phyloP scores from a whole-genome alignment of 2,113 vertebrate species.

The Tympanuchus pallidicinctus region DNA sequence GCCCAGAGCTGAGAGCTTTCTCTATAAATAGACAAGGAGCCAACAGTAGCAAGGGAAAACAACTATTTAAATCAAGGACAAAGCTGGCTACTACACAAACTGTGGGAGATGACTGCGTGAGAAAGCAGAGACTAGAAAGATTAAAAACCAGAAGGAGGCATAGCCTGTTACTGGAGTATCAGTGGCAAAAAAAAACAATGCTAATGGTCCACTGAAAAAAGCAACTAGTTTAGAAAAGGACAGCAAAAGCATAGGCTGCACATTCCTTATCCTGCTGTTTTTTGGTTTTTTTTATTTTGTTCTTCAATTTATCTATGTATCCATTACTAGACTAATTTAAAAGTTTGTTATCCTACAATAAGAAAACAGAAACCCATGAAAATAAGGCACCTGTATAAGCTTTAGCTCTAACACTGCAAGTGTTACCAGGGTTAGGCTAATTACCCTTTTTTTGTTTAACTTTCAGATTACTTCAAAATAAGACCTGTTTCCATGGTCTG shows the following conservation, averaged over 20 bases:
- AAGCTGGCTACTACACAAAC: constrained; percentile 28
- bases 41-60: constrained; percentile 62
- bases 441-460: not conserved
- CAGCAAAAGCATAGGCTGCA: not conserved
- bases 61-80: constrained; percentile 67
- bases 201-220: not conserved
- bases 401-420: not conserved
- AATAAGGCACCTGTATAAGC: not conserved
- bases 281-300: too few species aligned
- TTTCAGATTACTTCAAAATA: not conserved
- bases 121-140: not conserved
- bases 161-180: not conserved
- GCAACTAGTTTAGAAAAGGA: not conserved
- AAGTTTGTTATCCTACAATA: not conserved
- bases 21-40: constrained; percentile 69
- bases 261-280: not conserved
- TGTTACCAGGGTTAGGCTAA: not conserved
- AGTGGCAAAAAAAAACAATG: not conserved
- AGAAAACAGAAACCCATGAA: not conserved
- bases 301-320: not conserved
- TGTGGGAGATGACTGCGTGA: not conserved
- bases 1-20: constrained; percentile 32
- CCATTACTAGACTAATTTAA: not conserved
- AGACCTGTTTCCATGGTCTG: not conserved
- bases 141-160: not conserved